Conservation (phyloP, 2,797 vertebrate species). For the Cebuella pygmaea region DNA sequence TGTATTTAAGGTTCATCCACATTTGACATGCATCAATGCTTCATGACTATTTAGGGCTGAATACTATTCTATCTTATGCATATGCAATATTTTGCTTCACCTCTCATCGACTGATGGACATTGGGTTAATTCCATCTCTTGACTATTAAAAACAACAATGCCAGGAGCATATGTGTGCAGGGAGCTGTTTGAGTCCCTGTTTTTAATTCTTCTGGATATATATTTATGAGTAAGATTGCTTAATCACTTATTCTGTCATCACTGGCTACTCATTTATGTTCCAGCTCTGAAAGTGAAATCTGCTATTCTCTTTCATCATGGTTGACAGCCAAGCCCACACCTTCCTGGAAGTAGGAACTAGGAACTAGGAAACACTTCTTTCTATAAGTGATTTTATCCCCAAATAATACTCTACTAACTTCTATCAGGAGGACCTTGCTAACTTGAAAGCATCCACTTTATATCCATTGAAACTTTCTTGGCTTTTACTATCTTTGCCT, state of each 20-base stretch:
- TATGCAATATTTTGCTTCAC: no score
- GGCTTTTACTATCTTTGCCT: fast-evolving
- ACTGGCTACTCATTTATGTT: conserved; percentile 76
- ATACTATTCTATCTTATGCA: no score
- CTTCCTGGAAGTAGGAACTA: not conserved
- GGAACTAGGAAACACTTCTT: conserved; percentile 4
- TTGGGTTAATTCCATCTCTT: no score
- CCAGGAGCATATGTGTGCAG: no score
- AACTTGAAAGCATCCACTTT: not conserved
- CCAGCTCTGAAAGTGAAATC: conserved; percentile 80
- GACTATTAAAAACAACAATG: no score
- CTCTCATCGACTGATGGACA: no score
- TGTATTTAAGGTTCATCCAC: no score
- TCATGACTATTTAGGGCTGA: no score
- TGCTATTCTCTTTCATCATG: conserved; percentile 80
- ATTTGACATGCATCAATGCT: no score
- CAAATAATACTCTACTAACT: not conserved
- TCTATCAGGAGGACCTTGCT: not conserved
- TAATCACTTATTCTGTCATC: conserved; percentile 2
- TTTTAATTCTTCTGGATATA: no score
- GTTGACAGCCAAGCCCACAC: conserved; percentile 71
- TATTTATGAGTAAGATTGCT: no score
- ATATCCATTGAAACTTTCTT: not conserved
- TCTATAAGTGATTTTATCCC: not conserved
- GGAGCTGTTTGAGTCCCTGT: no score